phyloP scores from a whole-genome alignment of 2,113 vertebrate genomes.

The Himantopus leucocephalus region DNA sequence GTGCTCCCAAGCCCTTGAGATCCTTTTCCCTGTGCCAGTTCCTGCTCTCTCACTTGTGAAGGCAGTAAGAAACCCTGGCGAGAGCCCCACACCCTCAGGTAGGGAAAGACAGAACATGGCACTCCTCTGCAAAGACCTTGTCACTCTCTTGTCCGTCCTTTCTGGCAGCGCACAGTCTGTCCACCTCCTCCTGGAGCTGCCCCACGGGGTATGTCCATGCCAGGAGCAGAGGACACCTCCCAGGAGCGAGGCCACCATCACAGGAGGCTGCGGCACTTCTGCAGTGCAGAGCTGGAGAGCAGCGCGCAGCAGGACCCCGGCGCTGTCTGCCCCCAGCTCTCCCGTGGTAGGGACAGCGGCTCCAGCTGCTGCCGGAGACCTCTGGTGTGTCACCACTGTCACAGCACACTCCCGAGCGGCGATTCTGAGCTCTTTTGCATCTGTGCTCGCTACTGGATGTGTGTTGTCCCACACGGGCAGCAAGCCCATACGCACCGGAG shows the following conservation, averaged over 20 bases:
- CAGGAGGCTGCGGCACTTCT: neutral
- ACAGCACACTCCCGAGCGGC: fast-evolving
- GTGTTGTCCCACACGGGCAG: fast-evolving
- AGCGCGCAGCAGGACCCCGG: neutral
- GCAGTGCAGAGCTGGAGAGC: neutral
- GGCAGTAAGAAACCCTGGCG: neutral
- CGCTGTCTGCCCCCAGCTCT: neutral
- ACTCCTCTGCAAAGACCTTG: neutral
- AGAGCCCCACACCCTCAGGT: neutral
- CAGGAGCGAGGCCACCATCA: neutral
- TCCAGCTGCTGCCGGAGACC: neutral
- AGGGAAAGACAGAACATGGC: neutral
- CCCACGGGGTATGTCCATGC: fast-evolving
- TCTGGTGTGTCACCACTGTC: fast-evolving
- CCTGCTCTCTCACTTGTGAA: neutral
- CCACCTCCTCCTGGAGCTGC: neutral
- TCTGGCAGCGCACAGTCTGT: fast-evolving
- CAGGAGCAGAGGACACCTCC: neutral
- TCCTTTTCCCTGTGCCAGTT: neutral
- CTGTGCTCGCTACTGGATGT: fast-evolving
- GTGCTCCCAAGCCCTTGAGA: neutral
- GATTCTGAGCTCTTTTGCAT: neutral
- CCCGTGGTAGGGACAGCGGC: no score
- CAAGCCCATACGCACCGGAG: fast-evolving
- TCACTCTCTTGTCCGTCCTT: fast-evolving